Evolutionary conservation across 2,797 vertebrate species (phyloP), one percentile per base, ranked within the genome.

Genomic region (Scomberomorus guttatus): DNA sequence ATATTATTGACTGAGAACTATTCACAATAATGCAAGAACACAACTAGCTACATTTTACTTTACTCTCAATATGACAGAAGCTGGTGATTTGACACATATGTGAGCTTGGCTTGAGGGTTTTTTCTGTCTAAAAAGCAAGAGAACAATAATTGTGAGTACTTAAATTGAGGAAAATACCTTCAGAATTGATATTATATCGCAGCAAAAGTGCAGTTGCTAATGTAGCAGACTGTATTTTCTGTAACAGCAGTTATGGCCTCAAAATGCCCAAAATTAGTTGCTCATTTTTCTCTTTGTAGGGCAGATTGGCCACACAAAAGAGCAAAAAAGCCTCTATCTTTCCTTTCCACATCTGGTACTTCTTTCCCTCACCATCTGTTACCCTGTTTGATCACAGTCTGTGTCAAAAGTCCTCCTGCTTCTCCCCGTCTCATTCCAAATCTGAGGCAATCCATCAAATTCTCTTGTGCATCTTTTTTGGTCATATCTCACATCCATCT

Each of bases 391-490:
- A 86, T 85, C 76, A 52, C 61, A 79, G 78, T 58, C 46, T 66
- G 56, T 69, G 72, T 84, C 75, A 56, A 44, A 51, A 85, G 56
- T 69, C 68, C 67, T 77, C 66, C 59, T 64, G 81, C 75, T 80
- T 63, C 81, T 77, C 76, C 48, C 75, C 34, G 13, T 72, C 78
- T 72, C 79, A 68, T 25, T 72, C 60, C 69, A 79, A 88, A 89
- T 82, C 83, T 71, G 63, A 80, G 57, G 50, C 69, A 62, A 82
- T 75, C 84, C 77, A 80, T 87, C 80, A 83, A 65, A 78, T 61
- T 50, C 61, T 81, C 72, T 20, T 11, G 69, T 32, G 81, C 60
- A 72, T 83, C 66, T 42, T 73, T 79, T 80, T 69, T 42, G 52
- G 44, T 72, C 63, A 44, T 48, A 57, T 70, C 61, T 27, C 71